These are phyloP conservation scores for Upupa epops DNA, from an alignment of 2,113 vertebrate species.

Conservation along the genomic window DNA sequence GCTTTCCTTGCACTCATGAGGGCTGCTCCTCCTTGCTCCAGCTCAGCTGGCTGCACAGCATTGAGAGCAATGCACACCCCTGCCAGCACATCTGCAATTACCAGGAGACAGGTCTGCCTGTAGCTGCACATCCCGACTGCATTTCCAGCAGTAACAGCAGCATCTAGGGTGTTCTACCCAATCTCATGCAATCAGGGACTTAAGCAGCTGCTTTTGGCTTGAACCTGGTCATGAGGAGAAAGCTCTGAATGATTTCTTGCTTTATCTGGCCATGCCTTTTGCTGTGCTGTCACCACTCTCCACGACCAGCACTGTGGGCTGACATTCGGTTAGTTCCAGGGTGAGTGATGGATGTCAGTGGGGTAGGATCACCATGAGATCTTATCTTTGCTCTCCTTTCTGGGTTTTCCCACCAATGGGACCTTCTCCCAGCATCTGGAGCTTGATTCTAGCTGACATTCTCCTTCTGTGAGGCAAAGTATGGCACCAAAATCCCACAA, in stretches of 20 bases:
- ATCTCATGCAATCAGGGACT: background rate
- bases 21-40: background rate
- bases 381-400: rapidly evolving
- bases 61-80: background rate
- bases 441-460: rapidly evolving
- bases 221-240: background rate
- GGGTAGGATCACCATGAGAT: background rate
- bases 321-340: rapidly evolving
- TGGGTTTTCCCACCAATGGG: background rate
- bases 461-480: background rate
- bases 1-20: background rate
- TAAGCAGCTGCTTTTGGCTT: background rate
- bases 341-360: background rate
- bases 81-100: background rate
- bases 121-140: background rate
- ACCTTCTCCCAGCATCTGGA: background rate
- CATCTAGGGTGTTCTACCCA: background rate
- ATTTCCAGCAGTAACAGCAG: background rate
- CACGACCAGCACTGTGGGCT: rapidly evolving
- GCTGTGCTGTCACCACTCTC: background rate
- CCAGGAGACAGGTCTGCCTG: background rate
- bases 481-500: background rate
- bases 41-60: background rate
- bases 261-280: background rate
- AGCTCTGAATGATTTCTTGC: background rate